Conservation (phyloP, 2,797 vertebrate genomes). For the Vipera ursinii region DNA sequence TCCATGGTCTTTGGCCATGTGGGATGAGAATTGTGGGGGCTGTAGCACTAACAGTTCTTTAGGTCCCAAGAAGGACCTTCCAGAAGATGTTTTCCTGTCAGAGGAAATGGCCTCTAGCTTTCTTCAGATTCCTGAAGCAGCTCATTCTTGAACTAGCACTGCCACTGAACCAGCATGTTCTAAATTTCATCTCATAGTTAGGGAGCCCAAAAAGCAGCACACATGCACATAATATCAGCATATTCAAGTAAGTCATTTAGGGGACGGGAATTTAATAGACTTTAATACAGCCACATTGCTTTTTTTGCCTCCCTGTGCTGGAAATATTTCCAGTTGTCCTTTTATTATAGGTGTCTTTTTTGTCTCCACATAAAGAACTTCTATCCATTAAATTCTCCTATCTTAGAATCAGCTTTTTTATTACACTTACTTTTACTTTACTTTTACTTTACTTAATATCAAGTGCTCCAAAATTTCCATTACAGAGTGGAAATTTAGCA, state of each 20-base stretch:
- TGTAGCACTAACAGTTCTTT: neutral
- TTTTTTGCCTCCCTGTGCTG: neutral
- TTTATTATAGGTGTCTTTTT: neutral
- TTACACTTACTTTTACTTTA: neutral
- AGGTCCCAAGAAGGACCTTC: neutral
- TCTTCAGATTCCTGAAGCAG: neutral
- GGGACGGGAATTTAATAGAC: neutral
- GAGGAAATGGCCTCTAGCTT: neutral
- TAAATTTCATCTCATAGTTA: neutral
- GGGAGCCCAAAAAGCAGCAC: neutral
- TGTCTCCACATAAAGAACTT: neutral
- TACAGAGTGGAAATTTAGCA: neutral
- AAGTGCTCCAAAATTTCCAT: neutral
- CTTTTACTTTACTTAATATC: neutral
- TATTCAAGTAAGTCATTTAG: neutral
- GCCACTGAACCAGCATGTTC: neutral
- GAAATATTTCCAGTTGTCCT: neutral
- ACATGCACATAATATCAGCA: neutral
- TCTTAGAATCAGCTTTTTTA: neutral
- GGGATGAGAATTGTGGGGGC: neutral
- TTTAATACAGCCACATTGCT: neutral
- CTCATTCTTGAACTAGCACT: neutral
- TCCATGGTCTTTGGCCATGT: neutral
- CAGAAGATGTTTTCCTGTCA: neutral
- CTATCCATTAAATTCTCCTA: neutral